These are phyloP conservation scores for Micronycteris hirsuta DNA, from an alignment of 2,113 vertebrate genomes.

Conservation along the genomic window DNA sequence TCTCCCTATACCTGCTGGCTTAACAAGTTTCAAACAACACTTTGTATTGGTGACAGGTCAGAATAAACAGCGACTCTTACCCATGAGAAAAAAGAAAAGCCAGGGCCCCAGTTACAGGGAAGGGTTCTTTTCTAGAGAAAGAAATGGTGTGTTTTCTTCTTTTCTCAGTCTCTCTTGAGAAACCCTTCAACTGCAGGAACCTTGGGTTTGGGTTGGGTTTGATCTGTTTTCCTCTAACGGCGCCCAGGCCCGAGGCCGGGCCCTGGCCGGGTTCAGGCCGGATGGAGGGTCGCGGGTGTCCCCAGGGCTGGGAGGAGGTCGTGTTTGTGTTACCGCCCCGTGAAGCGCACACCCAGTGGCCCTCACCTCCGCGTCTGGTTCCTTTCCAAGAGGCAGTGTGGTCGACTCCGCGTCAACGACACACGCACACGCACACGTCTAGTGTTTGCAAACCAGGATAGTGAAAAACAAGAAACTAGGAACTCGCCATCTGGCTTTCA, in stretches of 20 bases:
- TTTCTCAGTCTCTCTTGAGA: not conserved
- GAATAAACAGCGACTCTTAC: conserved; percentile 84
- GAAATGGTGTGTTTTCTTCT: not conserved
- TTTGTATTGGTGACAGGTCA: conserved; percentile 84
- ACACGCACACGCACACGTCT: not conserved
- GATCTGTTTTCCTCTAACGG: not conserved
- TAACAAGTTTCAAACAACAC: conserved; percentile 87
- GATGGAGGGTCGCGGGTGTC: not conserved
- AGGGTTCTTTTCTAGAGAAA: conserved; percentile 64
- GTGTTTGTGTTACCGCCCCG: not conserved
- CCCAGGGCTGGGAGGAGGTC: not conserved
- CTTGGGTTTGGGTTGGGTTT: not conserved
- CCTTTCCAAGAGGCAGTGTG: conserved; percentile 16
- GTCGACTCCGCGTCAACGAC: not conserved
- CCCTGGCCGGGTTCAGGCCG: not conserved
- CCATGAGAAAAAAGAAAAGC: conserved; percentile 76
- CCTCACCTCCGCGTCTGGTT: conserved; percentile 38
- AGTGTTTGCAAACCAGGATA: not conserved
- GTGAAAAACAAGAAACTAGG: not conserved
- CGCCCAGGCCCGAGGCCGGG: not conserved
- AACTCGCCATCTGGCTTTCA: not conserved
- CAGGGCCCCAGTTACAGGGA: conserved; percentile 53
- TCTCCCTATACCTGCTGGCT: conserved; percentile 83
- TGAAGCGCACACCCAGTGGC: not conserved
- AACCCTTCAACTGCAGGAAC: conserved; percentile 30